These are phyloP conservation scores for Apostichopus californicus DNA, from an alignment of 35 echinoderm and acorn worm genomes.

Conservation along the genomic window DNA sequence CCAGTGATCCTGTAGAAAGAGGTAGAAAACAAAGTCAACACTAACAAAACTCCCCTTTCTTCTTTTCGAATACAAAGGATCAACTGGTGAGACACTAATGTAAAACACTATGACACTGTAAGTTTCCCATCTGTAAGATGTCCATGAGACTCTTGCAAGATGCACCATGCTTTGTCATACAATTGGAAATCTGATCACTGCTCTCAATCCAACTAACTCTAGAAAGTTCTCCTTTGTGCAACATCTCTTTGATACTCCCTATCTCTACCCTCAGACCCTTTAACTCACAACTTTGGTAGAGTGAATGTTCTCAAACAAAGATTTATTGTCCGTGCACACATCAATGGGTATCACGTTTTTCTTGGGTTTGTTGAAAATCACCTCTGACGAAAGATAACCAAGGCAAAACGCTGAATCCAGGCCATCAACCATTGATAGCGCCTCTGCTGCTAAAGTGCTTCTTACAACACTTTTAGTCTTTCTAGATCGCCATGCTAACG, in stretches of 20 bases:
- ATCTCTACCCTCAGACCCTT: conserved; percentile 36
- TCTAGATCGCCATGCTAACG: too few relatives aligned
- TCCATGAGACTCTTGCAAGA: neutral
- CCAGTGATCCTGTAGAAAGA: too few relatives aligned
- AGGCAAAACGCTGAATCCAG: neutral
- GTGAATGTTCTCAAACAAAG: neutral
- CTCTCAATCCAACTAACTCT: neutral
- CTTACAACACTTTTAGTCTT: conserved; percentile 22
- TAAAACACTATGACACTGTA: too few relatives aligned
- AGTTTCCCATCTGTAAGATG: too few relatives aligned
- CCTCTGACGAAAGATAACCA: neutral
- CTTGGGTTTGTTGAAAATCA: neutral
- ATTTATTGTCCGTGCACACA: neutral
- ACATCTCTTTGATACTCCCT: conserved; percentile 39
- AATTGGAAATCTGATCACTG: neutral
- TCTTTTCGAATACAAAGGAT: too few relatives aligned
- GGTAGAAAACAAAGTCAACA: too few relatives aligned
- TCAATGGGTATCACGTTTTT: neutral
- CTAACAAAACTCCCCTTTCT: too few relatives aligned
- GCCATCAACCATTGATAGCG: conserved; percentile 29
- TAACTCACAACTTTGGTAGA: conserved; percentile 9
- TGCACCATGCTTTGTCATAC: conserved; percentile 34
- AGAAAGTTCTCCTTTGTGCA: conserved; percentile 32
- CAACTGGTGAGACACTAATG: too few relatives aligned
- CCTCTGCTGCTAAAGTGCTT: conserved; percentile 15